Percentiles rank a stretch among this genome's conserved stretches.
These are phyloP conservation scores for Propsilocerus akamusi DNA, from an alignment of 1,140 invertebrate genomes.

Conservation along the genomic window DNA sequence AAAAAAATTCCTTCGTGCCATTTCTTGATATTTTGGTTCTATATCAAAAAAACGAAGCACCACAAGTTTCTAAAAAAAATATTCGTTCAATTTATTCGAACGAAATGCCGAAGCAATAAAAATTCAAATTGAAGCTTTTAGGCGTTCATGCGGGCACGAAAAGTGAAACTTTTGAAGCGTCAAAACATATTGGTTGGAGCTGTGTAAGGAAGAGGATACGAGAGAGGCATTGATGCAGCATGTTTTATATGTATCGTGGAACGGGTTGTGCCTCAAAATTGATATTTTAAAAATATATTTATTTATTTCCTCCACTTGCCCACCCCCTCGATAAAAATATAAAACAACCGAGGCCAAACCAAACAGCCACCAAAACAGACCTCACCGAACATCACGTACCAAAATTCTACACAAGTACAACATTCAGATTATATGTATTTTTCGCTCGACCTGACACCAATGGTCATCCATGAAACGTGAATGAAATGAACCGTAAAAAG, in stretches of 20 bases:
- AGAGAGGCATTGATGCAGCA: no score
- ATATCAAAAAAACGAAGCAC: neutral
- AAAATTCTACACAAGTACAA: neutral
- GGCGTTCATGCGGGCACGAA: neutral
- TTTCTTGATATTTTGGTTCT: neutral
- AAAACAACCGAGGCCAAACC: no score
- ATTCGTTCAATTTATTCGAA: constrained; percentile 1
- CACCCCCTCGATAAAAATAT: no score
- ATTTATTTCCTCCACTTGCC: no score
- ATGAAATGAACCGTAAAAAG: neutral
- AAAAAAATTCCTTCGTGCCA: neutral
- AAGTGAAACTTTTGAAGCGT: no score
- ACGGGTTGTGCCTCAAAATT: no score
- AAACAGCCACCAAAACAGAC: no score
- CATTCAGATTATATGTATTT: neutral
- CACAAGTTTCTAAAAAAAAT: no score
- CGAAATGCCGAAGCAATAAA: neutral
- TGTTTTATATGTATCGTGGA: no score
- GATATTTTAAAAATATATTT: no score
- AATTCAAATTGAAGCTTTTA: constrained; percentile 4
- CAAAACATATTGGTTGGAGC: no score
- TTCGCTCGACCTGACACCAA: neutral
- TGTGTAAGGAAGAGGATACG: no score
- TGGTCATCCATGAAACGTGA: neutral
- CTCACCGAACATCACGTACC: constrained; percentile 1